Base-by-base conservation (phyloP, 2,888 invertebrate genomes). In the Caenorhabditis japonica region DNA sequence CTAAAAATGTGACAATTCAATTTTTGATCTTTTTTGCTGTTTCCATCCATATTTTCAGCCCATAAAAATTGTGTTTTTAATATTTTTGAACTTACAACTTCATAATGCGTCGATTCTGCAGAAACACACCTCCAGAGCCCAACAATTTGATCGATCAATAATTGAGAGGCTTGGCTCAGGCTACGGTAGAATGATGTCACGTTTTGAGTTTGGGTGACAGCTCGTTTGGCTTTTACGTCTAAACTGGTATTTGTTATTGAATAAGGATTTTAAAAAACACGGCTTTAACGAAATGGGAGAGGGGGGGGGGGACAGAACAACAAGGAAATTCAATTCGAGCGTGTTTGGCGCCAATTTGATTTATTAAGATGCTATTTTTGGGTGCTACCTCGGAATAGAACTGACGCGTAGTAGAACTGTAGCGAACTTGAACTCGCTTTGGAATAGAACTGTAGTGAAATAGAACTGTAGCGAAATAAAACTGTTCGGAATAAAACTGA, bases 221-320 rank as follows among this genome's bases (percentile, higher is more conserved):
- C 34, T 17, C 71, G 25, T 52, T 71, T 71, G 17, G 71, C 71
- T 38, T 47, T 39, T 2, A 71, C 71, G 8, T 71, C 71, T 71
- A 46, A 10, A 71, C 46, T 15, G 10, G 21, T 7, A 12, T 19
- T n/a, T 17, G n/a, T n/a, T n/a, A 8, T 17, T 46, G 46, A 4
- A 4, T 23, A 4, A 7, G 8, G 25, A 41, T 19, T 25, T 7
- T 21, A 27, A 15, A 21, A 41, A 39, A 53, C 15, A 36, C 39
- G 30, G 30, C 7, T 30, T 10, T 30, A 5, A 7, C 30, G 30
- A 7, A 30, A 10, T 30, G 30, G 10, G 30, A 30, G 30, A 30
- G 30, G 30, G 5, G 30, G 10, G 30, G 10, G 30, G 10, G 30
- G 30, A 7, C 7, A 30, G 30, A 30, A 19, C n/a, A 46, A n/a